A percentile compares a stretch with the other conserved stretches of the same genome.
Conservation (phyloP, 2,797 vertebrate species). For the Pempheris klunzingeri region DNA sequence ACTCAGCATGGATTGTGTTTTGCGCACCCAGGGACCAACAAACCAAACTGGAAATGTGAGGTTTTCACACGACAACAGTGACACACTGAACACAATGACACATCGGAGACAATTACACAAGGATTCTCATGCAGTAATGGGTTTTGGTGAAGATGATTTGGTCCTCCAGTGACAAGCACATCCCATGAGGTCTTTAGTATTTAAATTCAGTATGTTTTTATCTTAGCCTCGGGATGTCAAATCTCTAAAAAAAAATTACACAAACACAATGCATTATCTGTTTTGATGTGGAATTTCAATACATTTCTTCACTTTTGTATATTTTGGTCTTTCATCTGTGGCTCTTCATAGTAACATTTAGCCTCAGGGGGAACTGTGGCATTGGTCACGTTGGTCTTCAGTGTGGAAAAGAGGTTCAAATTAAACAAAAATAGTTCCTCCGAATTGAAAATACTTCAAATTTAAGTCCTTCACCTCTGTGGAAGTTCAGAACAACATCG, state of each 20-base stretch:
- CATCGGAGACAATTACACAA: constrained; percentile 56
- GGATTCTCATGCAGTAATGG: constrained; percentile 70
- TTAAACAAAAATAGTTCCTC: constrained; percentile 14
- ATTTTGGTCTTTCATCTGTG: neutral
- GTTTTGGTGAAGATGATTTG: constrained; percentile 25
- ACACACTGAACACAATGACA: constrained; percentile 59
- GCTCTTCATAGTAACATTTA: constrained; percentile 13
- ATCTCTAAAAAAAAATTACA: neutral
- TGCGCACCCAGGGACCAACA: constrained; percentile 32
- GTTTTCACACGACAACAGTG: constrained; percentile 57
- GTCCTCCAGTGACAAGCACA: constrained; percentile 19
- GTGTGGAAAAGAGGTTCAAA: constrained; percentile 7
- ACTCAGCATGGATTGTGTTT: neutral
- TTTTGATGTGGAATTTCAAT: neutral
- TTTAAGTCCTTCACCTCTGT: constrained; percentile 8
- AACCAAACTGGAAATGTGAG: constrained; percentile 26
- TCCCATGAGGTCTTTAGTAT: constrained; percentile 9
- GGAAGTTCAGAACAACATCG: constrained; percentile 37
- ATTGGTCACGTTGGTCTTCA: constrained; percentile 3
- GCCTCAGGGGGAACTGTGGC: neutral
- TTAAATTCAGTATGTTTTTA: constrained; percentile 26
- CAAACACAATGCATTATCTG: neutral
- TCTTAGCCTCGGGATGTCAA: constrained; percentile 7
- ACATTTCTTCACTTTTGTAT: neutral
- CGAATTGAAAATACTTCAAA: constrained; percentile 25